Conservation (phyloP, 2,797 vertebrate species). For the Aythya fuligula region DNA sequence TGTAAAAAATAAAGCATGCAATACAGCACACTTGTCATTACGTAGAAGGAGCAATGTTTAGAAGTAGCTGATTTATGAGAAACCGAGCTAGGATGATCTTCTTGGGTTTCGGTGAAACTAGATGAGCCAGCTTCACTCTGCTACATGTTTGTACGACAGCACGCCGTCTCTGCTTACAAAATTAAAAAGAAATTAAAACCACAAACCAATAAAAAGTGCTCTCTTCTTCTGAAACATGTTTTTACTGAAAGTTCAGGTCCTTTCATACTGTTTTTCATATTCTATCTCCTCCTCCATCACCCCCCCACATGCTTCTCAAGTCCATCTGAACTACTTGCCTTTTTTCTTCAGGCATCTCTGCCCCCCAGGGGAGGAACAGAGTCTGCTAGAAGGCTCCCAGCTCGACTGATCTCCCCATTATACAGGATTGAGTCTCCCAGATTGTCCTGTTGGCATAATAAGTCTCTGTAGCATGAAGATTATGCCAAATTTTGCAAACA, state of each 20-base stretch:
- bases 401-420: neutral
- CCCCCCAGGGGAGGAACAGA: neutral
- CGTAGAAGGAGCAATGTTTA: neutral
- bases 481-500: neutral
- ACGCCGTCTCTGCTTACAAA: neutral
- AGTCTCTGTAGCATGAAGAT: neutral
- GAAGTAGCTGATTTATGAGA: neutral
- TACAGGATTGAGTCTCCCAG: neutral
- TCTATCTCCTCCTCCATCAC: neutral
- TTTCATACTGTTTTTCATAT: neutral
- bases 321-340: rapidly evolving
- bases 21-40: neutral
- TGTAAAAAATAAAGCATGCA: neutral
- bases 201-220: neutral
- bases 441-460: neutral
- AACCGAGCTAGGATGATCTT: neutral
- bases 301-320: neutral
- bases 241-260: neutral
- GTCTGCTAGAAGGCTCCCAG: neutral
- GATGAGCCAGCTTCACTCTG: neutral
- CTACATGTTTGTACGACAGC: neutral
- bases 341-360: neutral
- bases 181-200: neutral
- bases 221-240: neutral
- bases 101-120: neutral